Evolutionary conservation across 1,140 invertebrate species (phyloP).

Genomic region (Galleria mellonella): DNA sequence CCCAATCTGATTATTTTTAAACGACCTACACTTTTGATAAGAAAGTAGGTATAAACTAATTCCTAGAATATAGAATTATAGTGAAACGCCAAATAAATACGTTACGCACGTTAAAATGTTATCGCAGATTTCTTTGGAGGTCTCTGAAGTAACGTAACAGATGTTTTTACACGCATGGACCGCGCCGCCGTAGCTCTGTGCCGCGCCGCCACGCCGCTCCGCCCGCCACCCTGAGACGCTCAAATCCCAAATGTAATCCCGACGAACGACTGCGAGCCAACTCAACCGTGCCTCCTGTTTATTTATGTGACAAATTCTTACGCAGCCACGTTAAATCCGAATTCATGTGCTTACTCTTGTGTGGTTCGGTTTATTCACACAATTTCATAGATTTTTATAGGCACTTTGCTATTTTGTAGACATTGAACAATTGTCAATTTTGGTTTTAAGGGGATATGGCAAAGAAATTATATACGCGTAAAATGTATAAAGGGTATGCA

Average conservation of each 20-base stretch:
- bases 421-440: neutral
- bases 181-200: conserved; percentile 15
- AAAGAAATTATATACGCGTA: too few relatives aligned
- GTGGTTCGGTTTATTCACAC: conserved; percentile 27
- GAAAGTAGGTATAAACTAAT: neutral
- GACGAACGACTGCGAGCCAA: conserved; percentile 60
- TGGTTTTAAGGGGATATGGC: too few relatives aligned
- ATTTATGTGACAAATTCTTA: conserved; percentile 72
- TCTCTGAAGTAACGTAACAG: conserved; percentile 61
- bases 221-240: conserved; percentile 20
- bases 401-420: conserved; percentile 12
- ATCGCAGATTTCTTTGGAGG: conserved; percentile 29
- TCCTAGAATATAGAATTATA: too few relatives aligned
- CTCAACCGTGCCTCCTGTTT: conserved; percentile 63
- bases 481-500: too few relatives aligned
- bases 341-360: conserved; percentile 54
- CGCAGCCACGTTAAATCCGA: conserved; percentile 54
- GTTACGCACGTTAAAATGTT: conserved; percentile 32
- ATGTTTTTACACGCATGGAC: conserved; percentile 63
- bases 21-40: too few relatives aligned
- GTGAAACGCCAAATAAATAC: conserved; percentile 22
- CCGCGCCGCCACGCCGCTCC: too few relatives aligned
- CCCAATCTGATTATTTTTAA: too few relatives aligned
- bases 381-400: neutral
- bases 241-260: conserved; percentile 68